phyloP scores from a whole-genome alignment of 2,888 invertebrate genomes.

The Catotricha subobsoleta region DNA sequence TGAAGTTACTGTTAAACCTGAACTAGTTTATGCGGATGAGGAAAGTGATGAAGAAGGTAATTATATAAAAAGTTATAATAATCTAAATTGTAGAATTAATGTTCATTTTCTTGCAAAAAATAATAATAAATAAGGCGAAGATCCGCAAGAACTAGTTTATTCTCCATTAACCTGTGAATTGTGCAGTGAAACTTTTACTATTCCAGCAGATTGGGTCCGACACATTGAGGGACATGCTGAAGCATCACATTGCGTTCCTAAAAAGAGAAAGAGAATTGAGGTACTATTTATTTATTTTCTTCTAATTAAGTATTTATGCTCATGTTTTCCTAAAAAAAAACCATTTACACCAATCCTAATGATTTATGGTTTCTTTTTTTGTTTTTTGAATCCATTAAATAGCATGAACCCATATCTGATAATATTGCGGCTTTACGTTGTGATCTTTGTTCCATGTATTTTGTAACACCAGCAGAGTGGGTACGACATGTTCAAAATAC shows the following conservation, averaged over 20 bases:
- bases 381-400: no score
- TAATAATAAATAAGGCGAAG: constrained; percentile 11
- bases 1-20: constrained; percentile 51
- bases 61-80: no score
- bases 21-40: constrained; percentile 24
- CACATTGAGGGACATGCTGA: constrained; percentile 67
- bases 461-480: constrained; percentile 70
- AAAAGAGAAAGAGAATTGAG: constrained; percentile 35
- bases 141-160: constrained; percentile 43
- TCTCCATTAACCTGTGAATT: constrained; percentile 66
- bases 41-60: constrained; percentile 16
- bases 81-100: no score
- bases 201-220: constrained; percentile 66
- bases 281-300: no score
- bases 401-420: constrained; percentile 50
- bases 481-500: constrained; percentile 70
- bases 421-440: constrained; percentile 58
- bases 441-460: constrained; percentile 56
- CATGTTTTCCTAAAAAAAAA: no score
- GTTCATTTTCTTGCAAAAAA: no score
- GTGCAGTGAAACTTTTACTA: constrained; percentile 65
- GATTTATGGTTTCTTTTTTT: no score
- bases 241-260: constrained; percentile 32
- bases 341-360: no score
- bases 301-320: no score